phyloP scores from a whole-genome alignment of 2,113 vertebrate genomes.

The Chionis minor region DNA sequence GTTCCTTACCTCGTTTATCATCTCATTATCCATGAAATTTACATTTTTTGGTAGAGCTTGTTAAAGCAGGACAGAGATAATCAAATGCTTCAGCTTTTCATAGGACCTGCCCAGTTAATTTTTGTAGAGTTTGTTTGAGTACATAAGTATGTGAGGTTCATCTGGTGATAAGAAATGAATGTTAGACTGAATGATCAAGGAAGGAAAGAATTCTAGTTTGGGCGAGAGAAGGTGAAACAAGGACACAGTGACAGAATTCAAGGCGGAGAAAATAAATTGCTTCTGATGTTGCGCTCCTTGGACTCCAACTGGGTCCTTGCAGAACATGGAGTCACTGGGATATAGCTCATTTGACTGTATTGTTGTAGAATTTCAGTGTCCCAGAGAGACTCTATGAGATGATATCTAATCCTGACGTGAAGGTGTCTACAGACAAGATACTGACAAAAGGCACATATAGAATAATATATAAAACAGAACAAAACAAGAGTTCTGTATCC shows the following conservation, averaged over 20 bases:
- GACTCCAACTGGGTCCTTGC: not conserved
- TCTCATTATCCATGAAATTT: not conserved
- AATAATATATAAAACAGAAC: not conserved
- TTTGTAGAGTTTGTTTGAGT: not conserved
- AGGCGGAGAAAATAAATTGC: not conserved
- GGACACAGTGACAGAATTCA: not conserved
- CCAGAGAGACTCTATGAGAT: not conserved
- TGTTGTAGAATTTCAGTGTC: not conserved
- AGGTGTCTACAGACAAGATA: not conserved
- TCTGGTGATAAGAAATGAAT: constrained; percentile 27
- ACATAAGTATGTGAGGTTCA: not conserved
- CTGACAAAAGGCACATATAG: not conserved
- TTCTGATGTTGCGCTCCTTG: not conserved
- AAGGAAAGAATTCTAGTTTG: not conserved
- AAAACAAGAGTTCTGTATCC: not conserved
- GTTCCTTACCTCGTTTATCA: not conserved
- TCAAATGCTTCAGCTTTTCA: not conserved
- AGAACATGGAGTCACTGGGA: not conserved
- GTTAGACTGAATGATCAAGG: not conserved
- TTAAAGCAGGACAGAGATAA: not conserved
- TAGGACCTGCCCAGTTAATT: not conserved
- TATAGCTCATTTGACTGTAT: not conserved
- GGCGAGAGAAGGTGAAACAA: not conserved
- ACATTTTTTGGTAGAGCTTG: not conserved
- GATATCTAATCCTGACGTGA: not conserved